Evolutionary conservation across 2,113 vertebrate genomes (phyloP).

Genomic region (Larimichthys crocea): DNA sequence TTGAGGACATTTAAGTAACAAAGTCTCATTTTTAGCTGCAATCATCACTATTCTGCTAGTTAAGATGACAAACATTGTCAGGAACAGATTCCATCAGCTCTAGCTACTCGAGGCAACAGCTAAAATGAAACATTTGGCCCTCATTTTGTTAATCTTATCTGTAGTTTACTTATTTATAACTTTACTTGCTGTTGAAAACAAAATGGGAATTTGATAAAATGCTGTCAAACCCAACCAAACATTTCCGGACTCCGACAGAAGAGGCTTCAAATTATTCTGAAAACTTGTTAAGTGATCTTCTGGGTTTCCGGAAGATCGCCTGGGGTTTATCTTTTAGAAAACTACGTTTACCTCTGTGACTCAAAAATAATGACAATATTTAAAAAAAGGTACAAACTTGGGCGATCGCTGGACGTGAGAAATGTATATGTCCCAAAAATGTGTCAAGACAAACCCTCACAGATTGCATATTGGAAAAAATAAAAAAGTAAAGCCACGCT

Average conservation of each 20-base stretch:
- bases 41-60: not conserved
- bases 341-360: slow-evolving; percentile 7
- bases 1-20: no score
- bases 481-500: slow-evolving; percentile 68
- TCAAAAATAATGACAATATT: not conserved
- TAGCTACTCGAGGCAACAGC: not conserved
- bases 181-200: not conserved
- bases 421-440: not conserved
- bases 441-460: slow-evolving; percentile 52
- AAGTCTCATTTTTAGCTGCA: not conserved
- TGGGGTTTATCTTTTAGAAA: not conserved
- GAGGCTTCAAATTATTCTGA: not conserved
- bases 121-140: not conserved
- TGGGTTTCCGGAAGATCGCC: not conserved
- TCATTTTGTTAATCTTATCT: not conserved
- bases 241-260: not conserved
- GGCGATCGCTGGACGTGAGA: slow-evolving; percentile 6
- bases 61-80: not conserved
- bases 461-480: slow-evolving; percentile 73
- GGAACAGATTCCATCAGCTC: not conserved
- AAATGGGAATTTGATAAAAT: not conserved
- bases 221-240: not conserved
- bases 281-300: not conserved
- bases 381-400: slow-evolving; percentile 2
- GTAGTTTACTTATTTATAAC: not conserved